A percentile compares a stretch with the other conserved stretches of the same genome.
Conservation (phyloP, 2,888 invertebrate species). For the Trichogramma dendrolimi region DNA sequence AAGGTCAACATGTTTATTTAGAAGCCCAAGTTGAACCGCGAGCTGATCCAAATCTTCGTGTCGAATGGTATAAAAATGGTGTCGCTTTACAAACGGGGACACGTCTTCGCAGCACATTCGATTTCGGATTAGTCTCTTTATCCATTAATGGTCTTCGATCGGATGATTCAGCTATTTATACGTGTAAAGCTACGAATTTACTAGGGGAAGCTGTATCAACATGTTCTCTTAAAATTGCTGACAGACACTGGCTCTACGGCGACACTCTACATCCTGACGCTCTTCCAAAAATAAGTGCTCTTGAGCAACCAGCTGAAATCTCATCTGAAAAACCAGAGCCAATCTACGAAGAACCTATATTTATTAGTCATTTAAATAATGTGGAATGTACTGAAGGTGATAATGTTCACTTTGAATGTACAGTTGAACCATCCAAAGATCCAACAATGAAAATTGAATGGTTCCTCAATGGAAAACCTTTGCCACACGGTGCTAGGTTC, state of each 20-base stretch:
- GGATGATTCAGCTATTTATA: constrained; percentile 93
- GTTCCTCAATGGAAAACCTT: constrained; percentile 88
- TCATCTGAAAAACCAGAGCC: constrained; percentile 71
- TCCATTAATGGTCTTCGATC: constrained; percentile 81
- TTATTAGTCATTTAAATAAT: constrained; percentile 86
- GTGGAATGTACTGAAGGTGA: constrained; percentile 84
- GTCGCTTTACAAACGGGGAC: constrained; percentile 80
- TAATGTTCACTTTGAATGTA: constrained; percentile 85
- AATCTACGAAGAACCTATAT: constrained; percentile 78
- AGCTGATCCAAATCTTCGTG: constrained; percentile 79
- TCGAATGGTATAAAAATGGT: constrained; percentile 94
- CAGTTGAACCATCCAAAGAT: constrained; percentile 87
- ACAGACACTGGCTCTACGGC: constrained; percentile 81
- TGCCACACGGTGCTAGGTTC: constrained; percentile 84
- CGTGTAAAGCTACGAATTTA: constrained; percentile 89
- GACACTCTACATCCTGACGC: constrained; percentile 87
- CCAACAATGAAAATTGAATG: constrained; percentile 89
- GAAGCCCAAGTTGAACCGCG: constrained; percentile 90
- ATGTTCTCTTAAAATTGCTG: constrained; percentile 82
- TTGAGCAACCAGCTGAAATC: constrained; percentile 74
- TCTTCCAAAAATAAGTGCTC: constrained; percentile 75
- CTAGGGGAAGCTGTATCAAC: constrained; percentile 93
- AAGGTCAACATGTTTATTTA: constrained; percentile 81
- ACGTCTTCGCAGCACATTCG: constrained; percentile 87
- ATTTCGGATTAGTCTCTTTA: constrained; percentile 92